These are phyloP conservation scores for Strigops habroptila DNA, from an alignment of 2,113 vertebrate species.

Conservation along the genomic window DNA sequence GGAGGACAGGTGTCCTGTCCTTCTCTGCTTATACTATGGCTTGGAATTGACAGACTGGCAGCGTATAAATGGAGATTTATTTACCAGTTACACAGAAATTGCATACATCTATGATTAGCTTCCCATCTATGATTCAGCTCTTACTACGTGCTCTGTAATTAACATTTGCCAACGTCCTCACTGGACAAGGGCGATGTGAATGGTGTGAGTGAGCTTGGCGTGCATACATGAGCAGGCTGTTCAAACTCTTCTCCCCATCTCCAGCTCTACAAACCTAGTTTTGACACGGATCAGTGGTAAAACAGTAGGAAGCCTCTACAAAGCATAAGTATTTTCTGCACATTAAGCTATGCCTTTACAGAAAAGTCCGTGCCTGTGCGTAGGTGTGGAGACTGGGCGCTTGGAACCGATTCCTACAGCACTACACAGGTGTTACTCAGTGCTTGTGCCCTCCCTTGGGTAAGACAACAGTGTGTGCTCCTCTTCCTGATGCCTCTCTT, in stretches of 20 bases:
- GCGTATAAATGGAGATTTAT: background rate
- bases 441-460: background rate
- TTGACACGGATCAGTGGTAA: background rate
- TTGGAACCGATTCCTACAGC: background rate
- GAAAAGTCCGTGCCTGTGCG: fast-evolving
- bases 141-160: background rate
- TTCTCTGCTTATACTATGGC: background rate
- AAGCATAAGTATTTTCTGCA: background rate
- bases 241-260: background rate
- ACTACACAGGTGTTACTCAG: fast-evolving
- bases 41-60: background rate
- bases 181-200: background rate
- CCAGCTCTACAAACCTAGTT: background rate
- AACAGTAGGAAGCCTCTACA: background rate
- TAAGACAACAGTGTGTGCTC: background rate
- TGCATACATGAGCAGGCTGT: background rate
- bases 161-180: background rate
- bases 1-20: background rate
- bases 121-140: background rate
- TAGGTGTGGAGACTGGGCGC: background rate
- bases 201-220: fast-evolving
- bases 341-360: background rate
- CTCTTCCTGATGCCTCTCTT: background rate
- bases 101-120: background rate
- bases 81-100: background rate